Conservation (phyloP, 2,888 invertebrate species). For the Drosophila aldrichi region DNA sequence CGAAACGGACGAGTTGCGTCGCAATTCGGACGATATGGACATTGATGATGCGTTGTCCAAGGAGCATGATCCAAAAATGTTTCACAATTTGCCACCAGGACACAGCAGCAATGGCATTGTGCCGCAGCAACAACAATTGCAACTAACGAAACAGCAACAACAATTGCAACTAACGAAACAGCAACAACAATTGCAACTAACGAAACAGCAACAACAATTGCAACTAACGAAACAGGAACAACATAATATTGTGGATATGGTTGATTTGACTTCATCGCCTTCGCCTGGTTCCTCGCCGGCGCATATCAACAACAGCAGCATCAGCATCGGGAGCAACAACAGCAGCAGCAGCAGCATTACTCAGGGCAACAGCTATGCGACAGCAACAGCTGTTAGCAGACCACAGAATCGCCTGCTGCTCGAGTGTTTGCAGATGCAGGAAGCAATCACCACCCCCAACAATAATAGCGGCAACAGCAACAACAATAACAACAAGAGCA, state of each 20-base stretch:
- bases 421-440: conserved; percentile 45
- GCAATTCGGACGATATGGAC: conserved; percentile 84
- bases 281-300: conserved; percentile 83
- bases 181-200: conserved; percentile 35
- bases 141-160: conserved; percentile 29
- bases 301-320: conserved; percentile 42
- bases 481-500: conserved; percentile 33
- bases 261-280: conserved; percentile 83
- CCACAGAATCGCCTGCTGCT: conserved; percentile 35
- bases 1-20: conserved; percentile 64
- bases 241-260: conserved; percentile 80
- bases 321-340: neutral
- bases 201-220: conserved; percentile 29
- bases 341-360: conserved; percentile 18
- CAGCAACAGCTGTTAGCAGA: conserved; percentile 16
- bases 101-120: conserved; percentile 20
- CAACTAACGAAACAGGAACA: conserved; percentile 26
- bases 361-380: conserved; percentile 23
- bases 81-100: conserved; percentile 76
- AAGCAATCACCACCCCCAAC: conserved; percentile 28
- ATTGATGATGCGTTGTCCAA: conserved; percentile 82
- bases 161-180: neutral
- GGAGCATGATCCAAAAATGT: conserved; percentile 82
- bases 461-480: conserved; percentile 27
- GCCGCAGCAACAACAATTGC: conserved; percentile 30